A percentile compares a stretch with the other conserved stretches of the same genome.
Conservation (phyloP, 2,888 invertebrate species). For the Scaptomyza parva region DNA sequence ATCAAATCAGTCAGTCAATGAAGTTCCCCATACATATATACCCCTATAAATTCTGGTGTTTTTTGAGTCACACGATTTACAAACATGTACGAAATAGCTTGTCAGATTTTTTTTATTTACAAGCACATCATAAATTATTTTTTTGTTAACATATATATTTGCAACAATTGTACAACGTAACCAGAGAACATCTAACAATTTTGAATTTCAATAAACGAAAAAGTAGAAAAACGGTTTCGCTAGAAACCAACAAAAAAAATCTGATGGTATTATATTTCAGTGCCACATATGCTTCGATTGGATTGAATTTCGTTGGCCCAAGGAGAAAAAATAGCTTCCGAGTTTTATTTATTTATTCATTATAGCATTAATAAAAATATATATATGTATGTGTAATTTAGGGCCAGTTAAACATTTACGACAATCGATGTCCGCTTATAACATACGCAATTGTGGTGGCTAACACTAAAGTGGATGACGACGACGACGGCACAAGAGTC, state of each 20-base stretch:
- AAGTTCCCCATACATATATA: slow-evolving; percentile 22
- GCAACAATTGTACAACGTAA: slow-evolving; percentile 66
- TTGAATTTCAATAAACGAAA: slow-evolving; percentile 66
- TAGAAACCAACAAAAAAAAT: slow-evolving; percentile 7
- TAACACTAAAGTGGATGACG: slow-evolving; percentile 12
- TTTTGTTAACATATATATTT: slow-evolving; percentile 55
- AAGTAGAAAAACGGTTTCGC: slow-evolving; percentile 22
- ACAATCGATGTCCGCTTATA: slow-evolving; percentile 46
- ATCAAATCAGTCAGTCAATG: slow-evolving; percentile 20
- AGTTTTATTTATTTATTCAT: slow-evolving; percentile 41
- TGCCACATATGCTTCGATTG: neutral
- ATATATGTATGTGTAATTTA: slow-evolving; percentile 50
- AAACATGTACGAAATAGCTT: slow-evolving; percentile 47
- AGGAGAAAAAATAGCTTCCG: neutral
- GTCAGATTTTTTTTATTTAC: slow-evolving; percentile 33
- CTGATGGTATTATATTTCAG: no score
- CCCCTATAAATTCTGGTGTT: no score
- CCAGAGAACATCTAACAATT: slow-evolving; percentile 32
- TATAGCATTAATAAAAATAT: slow-evolving; percentile 73
- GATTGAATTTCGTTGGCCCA: neutral
- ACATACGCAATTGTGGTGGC: slow-evolving; percentile 18
- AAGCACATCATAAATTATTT: slow-evolving; percentile 36
- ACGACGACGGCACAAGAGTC: slow-evolving; percentile 11
- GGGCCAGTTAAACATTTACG: slow-evolving; percentile 59
- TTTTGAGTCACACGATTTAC: slow-evolving; percentile 41